A percentile compares a stretch with the other conserved stretches of the same genome.
Conservation (phyloP, 2,113 vertebrate genomes). For the Perca fluviatilis region DNA sequence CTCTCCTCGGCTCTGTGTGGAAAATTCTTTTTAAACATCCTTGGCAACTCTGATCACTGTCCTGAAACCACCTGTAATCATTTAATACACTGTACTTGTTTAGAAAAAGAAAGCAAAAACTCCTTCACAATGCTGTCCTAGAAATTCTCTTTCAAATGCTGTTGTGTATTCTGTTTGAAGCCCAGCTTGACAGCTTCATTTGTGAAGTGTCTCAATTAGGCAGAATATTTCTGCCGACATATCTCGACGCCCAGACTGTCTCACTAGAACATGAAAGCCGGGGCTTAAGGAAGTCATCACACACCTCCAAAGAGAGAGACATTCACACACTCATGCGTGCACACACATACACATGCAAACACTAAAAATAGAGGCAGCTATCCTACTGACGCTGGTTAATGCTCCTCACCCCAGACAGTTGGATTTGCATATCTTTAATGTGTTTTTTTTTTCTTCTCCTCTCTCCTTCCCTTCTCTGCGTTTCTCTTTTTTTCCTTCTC, state of each 20-base stretch:
- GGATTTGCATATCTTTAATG: constrained; percentile 86
- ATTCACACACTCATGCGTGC: constrained; percentile 21
- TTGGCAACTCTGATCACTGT: constrained; percentile 59
- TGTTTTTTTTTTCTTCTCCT: constrained; percentile 48
- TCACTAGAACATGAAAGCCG: constrained; percentile 81
- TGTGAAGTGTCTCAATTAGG: constrained; percentile 85
- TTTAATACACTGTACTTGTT: constrained; percentile 57
- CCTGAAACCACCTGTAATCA: constrained; percentile 64
- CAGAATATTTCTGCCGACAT: constrained; percentile 81
- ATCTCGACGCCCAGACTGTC: constrained; percentile 78
- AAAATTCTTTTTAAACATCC: constrained; percentile 33
- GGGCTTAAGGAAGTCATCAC: constrained; percentile 85
- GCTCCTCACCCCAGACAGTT: constrained; percentile 80
- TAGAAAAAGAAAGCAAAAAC: constrained; percentile 4
- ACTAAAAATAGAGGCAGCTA: constrained; percentile 84
- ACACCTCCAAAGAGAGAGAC: constrained; percentile 75
- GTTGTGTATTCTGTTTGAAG: constrained; percentile 79
- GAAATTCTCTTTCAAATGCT: constrained; percentile 74
- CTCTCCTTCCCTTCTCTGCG: constrained; percentile 38
- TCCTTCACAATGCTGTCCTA: constrained; percentile 66
- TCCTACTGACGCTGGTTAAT: constrained; percentile 81
- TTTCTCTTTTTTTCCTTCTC: constrained; percentile 42
- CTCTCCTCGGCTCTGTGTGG: constrained; percentile 1
- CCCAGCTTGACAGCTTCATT: constrained; percentile 77
- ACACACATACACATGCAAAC: constrained; percentile 54